phyloP scores from a whole-genome alignment of 1,140 invertebrate species.

The Lerema accius region DNA sequence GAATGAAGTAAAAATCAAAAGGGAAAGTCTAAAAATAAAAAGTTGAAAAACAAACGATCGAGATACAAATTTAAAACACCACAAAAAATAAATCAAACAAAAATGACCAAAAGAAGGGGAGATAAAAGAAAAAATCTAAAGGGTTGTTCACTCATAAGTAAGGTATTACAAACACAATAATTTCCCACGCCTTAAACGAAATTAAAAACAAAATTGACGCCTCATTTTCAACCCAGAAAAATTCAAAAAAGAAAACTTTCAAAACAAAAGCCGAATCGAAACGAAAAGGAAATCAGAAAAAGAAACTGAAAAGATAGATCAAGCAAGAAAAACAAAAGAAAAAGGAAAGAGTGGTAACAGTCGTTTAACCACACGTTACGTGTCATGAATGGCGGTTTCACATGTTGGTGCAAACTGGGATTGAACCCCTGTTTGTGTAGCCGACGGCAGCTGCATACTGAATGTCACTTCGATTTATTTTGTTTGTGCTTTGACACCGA shows the following conservation, averaged over 20 bases:
- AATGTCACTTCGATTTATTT: conserved; percentile 1
- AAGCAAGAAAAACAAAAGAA: neutral
- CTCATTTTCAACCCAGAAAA: no score
- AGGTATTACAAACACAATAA: neutral
- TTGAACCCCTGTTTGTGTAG: conserved; percentile 1
- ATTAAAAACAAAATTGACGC: no score
- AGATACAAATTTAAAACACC: no score
- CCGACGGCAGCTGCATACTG: conserved; percentile 2
- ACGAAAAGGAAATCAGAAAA: neutral
- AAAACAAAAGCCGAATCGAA: neutral
- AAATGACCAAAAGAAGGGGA: no score
- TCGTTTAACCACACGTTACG: conserved; percentile 2
- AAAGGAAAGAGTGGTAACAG: neutral
- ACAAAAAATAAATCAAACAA: no score
- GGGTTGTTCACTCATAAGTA: no score
- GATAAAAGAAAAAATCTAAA: no score
- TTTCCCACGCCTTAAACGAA: neutral
- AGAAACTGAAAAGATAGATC: neutral
- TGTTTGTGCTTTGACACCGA: conserved; percentile 5
- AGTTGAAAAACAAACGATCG: no score
- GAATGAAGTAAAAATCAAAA: no score
- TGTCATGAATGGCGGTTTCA: neutral
- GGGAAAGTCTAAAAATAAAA: no score
- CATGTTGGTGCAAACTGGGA: neutral
- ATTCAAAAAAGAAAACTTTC: no score